phyloP scores from a whole-genome alignment of 2,113 vertebrate genomes.

The Meriones unguiculatus region DNA sequence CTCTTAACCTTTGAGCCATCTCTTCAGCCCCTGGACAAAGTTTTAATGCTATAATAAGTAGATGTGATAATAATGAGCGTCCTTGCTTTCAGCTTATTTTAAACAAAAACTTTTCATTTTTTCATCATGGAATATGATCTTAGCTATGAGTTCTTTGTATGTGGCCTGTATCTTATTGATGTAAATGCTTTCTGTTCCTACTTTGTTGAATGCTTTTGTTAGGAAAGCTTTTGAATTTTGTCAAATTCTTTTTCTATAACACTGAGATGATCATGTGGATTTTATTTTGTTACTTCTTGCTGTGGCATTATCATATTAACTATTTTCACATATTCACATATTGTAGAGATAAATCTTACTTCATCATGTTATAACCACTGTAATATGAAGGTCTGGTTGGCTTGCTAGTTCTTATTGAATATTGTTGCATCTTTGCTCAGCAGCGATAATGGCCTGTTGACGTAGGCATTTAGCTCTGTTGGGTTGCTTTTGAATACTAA shows the following conservation, averaged over 20 bases:
- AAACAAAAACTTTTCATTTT: background rate
- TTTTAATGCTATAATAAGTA: background rate
- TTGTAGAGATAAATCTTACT: background rate
- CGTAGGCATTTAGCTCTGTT: background rate
- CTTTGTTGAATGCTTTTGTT: conserved; percentile 5
- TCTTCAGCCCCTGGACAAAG: background rate
- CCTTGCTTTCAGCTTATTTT: background rate
- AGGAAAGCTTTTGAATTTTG: background rate
- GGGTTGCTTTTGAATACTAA: background rate
- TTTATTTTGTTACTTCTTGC: background rate
- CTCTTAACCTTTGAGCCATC: too few relatives aligned
- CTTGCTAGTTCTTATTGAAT: background rate
- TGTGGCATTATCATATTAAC: background rate
- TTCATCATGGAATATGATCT: background rate
- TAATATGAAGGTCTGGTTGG: background rate
- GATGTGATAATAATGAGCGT: background rate
- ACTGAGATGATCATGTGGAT: background rate
- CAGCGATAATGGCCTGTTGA: background rate
- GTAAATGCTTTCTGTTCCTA: background rate
- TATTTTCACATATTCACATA: background rate
- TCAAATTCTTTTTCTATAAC: background rate
- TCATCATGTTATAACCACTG: background rate
- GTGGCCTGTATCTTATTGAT: background rate
- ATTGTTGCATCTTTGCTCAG: background rate
- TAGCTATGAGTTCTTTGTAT: background rate